phyloP scores from a whole-genome alignment of 2,113 vertebrate genomes.

The Syrmaticus mikado region DNA sequence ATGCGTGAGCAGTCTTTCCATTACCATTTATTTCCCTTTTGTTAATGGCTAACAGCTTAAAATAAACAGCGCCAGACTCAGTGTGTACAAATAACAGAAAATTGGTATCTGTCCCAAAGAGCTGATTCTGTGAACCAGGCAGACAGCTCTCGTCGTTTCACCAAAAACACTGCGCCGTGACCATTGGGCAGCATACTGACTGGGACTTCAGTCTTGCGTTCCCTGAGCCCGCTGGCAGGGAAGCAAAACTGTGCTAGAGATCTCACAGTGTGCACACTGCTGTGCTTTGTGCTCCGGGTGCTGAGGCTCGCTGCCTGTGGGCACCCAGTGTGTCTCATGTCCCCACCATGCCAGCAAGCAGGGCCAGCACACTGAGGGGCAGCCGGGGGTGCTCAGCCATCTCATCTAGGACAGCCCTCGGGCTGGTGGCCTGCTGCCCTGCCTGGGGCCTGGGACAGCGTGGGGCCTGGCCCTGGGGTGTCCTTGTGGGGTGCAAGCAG shows the following conservation, averaged over 20 bases:
- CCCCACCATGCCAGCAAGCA: too few species aligned
- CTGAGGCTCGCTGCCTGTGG: accelerated
- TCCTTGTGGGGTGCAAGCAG: background rate
- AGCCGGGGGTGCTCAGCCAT: too few species aligned
- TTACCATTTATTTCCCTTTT: background rate
- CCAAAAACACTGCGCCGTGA: background rate
- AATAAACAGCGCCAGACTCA: background rate
- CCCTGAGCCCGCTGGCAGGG: background rate
- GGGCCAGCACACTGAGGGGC: too few species aligned
- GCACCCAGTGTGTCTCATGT: background rate
- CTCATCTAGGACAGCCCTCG: too few species aligned
- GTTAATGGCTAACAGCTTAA: background rate
- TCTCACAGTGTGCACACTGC: accelerated
- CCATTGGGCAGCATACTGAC: accelerated
- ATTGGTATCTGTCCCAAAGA: background rate
- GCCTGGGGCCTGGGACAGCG: background rate
- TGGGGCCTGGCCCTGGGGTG: background rate
- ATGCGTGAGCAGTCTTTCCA: background rate
- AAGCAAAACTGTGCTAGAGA: background rate
- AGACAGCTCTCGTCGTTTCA: background rate
- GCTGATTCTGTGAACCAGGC: background rate
- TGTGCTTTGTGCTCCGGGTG: accelerated
- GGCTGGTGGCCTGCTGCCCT: background rate
- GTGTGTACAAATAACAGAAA: background rate
- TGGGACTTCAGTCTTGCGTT: background rate